Base-by-base conservation (phyloP, 2,888 invertebrate species). In the Tinea trinotella region DNA sequence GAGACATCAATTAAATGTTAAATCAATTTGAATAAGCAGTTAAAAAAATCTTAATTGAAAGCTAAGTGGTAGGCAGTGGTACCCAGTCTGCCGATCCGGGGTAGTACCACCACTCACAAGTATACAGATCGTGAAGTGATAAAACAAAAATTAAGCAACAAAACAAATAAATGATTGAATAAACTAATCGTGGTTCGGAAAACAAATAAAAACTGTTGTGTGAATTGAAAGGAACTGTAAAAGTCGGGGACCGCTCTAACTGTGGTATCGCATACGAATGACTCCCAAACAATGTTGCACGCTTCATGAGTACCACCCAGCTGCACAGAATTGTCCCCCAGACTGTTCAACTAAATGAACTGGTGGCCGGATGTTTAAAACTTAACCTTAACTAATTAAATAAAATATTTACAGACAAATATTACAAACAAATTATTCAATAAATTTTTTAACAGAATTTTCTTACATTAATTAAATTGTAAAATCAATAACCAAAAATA, bases 241-340 rank as follows among this genome's bases (percentile, higher is more conserved):
- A 40, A 40, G 40, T 40, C 13, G 7, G 12, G 40, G 13, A 7
- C 30, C 40, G 15, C 15, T 40, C 10, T 13, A 15, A 15, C 7
- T 40, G 40, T 13, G 40, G 40, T n/a, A 40, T n/a, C 40, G 40
- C 40, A 40, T 40, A 40, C 40, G 40, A 40, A 40, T 40, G 40
- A 40, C 40, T 40, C 13, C 40, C n/a, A 40, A 40, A 40, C 40
- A 40, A 40, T 40, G 40, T 40, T 40, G 40, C 40, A 15, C 12
- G 40, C 40, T 30, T 7, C 13, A 2, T 40, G 40, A 15, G 40
- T 15, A 40, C 13, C 13, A 12, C 40, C 13, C 40, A 40, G 40
- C 40, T 40, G 40, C 40, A 40, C 12, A n/a, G 13, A 40, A 40
- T 15, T 40, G 40, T 40, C 40, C 7, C 40, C 15, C 40, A 15